Base-by-base conservation (phyloP, 2,888 invertebrate genomes). In the Xanthorhoe designata region DNA sequence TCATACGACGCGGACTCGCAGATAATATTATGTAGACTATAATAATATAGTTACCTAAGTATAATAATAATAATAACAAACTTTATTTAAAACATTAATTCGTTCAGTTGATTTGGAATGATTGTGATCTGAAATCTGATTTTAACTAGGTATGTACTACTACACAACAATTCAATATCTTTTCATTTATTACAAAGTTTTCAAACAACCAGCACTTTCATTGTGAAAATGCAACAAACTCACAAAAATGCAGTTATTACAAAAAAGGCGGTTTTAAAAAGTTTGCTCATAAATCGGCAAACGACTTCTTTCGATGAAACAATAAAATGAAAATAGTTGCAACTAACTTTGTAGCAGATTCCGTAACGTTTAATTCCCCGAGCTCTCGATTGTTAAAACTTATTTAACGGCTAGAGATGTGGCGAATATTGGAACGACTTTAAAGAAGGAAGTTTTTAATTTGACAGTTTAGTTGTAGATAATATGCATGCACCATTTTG, bases 321-420 rank as follows among this genome's bases (percentile, higher is more conserved):
- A 47, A 47, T 47, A 47, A 47, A 54, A 60, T 61, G 54, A 66
- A 62, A 61, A 59, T 59, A 52, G 50, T 62, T 58, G 55, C 51
- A 64, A 60, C 64, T 18, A 55, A 63, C 67, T 61, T 67, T 56
- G 42, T 57, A 61, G 42, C 52, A 61, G 50, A 29, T 60, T 32
- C 15, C 18, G 54, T 56, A 63, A 61, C 62, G 53, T 51, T 66
- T 61, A 64, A 71, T 67, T 67, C 64, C 42, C 56, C 58, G 60
- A 49, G 63, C 70, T 75, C 70, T 72, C 73, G 66, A 80, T 79
- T 79, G 83, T 80, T 78, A 72, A 77, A 82, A 81, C 78, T 81
- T 81, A 78, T 77, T 75, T 74, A 75, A 72, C 78, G 68, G 78
- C 73, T 62, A 45, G 55, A 24, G 63, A 63, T 19, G 62, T 17